Evolutionary conservation across 2,888 invertebrate species (phyloP).

Genomic region (Philereme transversata): DNA sequence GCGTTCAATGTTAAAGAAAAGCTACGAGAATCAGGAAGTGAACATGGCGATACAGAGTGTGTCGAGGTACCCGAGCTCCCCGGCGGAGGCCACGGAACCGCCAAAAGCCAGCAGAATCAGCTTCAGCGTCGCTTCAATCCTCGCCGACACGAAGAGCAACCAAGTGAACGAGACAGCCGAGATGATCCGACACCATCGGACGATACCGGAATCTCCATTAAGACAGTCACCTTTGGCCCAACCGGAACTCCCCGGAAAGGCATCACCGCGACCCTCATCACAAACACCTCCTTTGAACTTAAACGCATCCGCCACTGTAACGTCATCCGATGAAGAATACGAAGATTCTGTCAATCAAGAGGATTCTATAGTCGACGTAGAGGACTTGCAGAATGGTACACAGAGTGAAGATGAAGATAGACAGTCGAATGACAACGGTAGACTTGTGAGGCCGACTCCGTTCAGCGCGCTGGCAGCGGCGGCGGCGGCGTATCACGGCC

Average conservation of each 20-base stretch:
- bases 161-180: slow-evolving; percentile 75
- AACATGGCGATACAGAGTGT: slow-evolving; percentile 88
- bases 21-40: slow-evolving; percentile 82
- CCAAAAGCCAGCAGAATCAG: slow-evolving; percentile 88
- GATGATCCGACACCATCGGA: slow-evolving; percentile 79
- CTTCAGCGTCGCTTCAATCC: slow-evolving; percentile 94
- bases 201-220: slow-evolving; percentile 77
- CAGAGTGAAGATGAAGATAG: slow-evolving; percentile 78
- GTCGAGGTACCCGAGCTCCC: slow-evolving; percentile 86
- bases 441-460: slow-evolving; percentile 88
- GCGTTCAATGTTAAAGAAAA: slow-evolving; percentile 86
- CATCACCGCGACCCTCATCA: slow-evolving; percentile 70
- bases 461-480: slow-evolving; percentile 88
- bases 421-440: slow-evolving; percentile 64
- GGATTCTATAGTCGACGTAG: slow-evolving; percentile 90
- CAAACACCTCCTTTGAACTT: slow-evolving; percentile 77
- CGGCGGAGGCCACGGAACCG: slow-evolving; percentile 85
- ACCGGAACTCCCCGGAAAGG: slow-evolving; percentile 74
- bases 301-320: slow-evolving; percentile 76
- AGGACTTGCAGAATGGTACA: slow-evolving; percentile 87
- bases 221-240: slow-evolving; percentile 76
- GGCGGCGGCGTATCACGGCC: slow-evolving; percentile 87
- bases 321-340: slow-evolving; percentile 85
- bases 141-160: slow-evolving; percentile 91
- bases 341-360: slow-evolving; percentile 88